Percentiles rank a stretch among this genome's conserved stretches.
Evolutionary conservation across 2,797 vertebrate species (phyloP).

Genomic region (Carduelis carduelis): DNA sequence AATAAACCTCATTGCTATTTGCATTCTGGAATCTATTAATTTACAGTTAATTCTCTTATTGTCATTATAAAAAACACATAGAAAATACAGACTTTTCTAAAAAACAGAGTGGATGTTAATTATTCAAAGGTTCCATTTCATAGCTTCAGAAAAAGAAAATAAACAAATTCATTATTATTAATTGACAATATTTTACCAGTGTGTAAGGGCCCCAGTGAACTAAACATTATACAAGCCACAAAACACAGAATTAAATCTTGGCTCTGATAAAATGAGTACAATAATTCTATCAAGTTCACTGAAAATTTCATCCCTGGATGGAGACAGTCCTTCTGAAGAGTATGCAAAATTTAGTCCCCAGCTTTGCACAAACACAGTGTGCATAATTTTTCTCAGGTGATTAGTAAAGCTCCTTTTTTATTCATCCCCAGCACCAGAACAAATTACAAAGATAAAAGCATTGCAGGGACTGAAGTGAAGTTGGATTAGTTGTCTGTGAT

Average conservation of each 20-base stretch:
- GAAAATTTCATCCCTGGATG: conserved; percentile 10
- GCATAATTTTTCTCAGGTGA: conserved; percentile 25
- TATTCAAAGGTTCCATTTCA: background rate
- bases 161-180: conserved; percentile 28
- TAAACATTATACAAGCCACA: background rate
- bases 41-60: background rate
- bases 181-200: conserved; percentile 9
- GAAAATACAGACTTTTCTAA: background rate
- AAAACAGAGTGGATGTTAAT: background rate
- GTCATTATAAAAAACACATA: background rate
- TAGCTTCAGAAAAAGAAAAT: conserved; percentile 15
- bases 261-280: background rate
- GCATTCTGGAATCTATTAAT: background rate
- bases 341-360: background rate
- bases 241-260: conserved; percentile 18
- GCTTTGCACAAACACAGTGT: background rate
- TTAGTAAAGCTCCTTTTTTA: conserved; percentile 26
- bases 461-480: conserved; percentile 3
- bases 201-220: background rate
- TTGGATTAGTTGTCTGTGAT: conserved; percentile 47
- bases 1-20: background rate
- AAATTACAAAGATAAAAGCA: conserved; percentile 55
- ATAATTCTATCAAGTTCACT: conserved; percentile 27
- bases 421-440: conserved; percentile 38
- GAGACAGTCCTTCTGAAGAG: background rate